Percentiles rank a stretch among this genome's conserved stretches.
Conservation (phyloP, 2,888 invertebrate species). For the Pharmacophagus antenor region DNA sequence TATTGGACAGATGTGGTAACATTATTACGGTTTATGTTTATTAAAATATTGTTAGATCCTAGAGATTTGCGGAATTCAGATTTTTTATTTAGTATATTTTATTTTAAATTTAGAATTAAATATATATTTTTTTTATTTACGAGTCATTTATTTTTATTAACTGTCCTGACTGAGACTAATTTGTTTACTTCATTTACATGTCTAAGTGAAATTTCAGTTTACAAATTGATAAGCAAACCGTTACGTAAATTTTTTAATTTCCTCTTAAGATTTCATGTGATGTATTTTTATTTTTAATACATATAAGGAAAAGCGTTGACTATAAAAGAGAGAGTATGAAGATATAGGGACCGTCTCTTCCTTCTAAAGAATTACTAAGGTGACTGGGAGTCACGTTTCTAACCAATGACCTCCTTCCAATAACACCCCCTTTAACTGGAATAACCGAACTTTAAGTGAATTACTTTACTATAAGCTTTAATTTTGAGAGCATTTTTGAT, state of each 20-base stretch:
- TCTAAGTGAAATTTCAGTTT: neutral
- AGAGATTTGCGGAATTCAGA: slow-evolving; percentile 2
- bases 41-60: slow-evolving; percentile 27
- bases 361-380: slow-evolving; percentile 40
- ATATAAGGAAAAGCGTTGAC: no score
- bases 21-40: slow-evolving; percentile 26
- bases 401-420: slow-evolving; percentile 55
- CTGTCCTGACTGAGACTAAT: no score
- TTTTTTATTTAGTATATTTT: no score
- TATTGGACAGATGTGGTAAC: slow-evolving; percentile 18
- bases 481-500: no score
- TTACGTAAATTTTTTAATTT: neutral
- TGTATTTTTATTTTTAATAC: no score
- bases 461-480: slow-evolving; percentile 32
- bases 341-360: slow-evolving; percentile 25
- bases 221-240: neutral
- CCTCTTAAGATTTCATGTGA: no score
- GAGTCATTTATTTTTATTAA: no score
- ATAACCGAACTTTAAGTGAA: slow-evolving; percentile 44
- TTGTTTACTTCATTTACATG: no score
- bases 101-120: no score
- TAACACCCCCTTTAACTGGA: slow-evolving; percentile 52
- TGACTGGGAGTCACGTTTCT: slow-evolving; percentile 61
- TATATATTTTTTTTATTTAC: no score
- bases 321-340: no score